A percentile compares a stretch with the other conserved stretches of the same genome.
Conservation (phyloP, 1,140 invertebrate genomes). For the Telenomus remus region DNA sequence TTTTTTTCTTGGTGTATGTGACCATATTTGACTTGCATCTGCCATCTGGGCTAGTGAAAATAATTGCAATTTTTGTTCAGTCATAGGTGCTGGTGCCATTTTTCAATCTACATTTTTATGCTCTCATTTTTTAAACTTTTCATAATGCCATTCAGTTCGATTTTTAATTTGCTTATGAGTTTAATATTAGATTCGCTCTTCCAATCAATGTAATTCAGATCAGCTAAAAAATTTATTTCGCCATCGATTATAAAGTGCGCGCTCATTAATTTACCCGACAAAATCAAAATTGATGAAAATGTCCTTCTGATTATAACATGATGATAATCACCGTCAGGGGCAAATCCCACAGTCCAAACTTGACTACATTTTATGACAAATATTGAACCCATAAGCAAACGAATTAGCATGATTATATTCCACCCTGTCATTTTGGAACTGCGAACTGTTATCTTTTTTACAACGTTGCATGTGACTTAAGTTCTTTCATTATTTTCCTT, state of each 20-base stretch:
- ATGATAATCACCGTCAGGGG: not conserved
- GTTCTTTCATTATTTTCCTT: slow-evolving; percentile 73
- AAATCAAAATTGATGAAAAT: slow-evolving; percentile 8
- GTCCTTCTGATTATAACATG: slow-evolving; percentile 17
- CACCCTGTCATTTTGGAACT: slow-evolving; percentile 36
- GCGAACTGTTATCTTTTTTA: slow-evolving; percentile 48
- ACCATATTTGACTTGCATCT: slow-evolving; percentile 47
- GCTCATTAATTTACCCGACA: slow-evolving; percentile 8
- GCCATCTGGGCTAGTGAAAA: slow-evolving; percentile 43
- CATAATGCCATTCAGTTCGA: slow-evolving; percentile 36
- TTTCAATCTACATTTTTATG: slow-evolving; percentile 18
- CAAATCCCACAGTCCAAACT: not conserved
- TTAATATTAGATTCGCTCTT: not conserved
- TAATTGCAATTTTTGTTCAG: slow-evolving; percentile 38
- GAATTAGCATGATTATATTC: slow-evolving; percentile 45
- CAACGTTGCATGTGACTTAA: slow-evolving; percentile 65
- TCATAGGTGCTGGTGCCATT: slow-evolving; percentile 25
- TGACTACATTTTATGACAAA: slow-evolving; percentile 16
- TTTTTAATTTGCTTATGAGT: too few species aligned
- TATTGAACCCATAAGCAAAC: slow-evolving; percentile 37
- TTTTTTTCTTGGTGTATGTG: too few species aligned
- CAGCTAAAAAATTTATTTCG: too few species aligned
- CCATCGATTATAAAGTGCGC: not conserved
- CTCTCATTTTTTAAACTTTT: slow-evolving; percentile 10
- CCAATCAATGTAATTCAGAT: too few species aligned